Evolutionary conservation across 2,888 invertebrate genomes (phyloP), one percentile per base, ranked within the genome.

Genomic region (Drosophila dives): DNA sequence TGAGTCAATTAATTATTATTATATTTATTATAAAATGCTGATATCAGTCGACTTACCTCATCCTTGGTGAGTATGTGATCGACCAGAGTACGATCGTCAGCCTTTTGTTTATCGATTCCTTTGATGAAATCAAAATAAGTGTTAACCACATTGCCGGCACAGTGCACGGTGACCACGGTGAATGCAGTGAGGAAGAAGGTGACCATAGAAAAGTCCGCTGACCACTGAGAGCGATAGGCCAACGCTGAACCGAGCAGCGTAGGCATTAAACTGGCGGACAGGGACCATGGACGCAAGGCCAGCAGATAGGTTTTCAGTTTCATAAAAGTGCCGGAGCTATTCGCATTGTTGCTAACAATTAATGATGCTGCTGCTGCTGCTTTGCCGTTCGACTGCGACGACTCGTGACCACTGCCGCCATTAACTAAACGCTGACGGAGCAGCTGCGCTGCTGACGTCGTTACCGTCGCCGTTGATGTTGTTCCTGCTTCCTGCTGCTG

Each of bases 131-230:
- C 99, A 92, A 97, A 99, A 92, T 98, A 99, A 0, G 99, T 99
- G 93, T 99, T 99, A 32, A 99, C 98, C 48, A 99, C 96, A 93
- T 99, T 99, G 61, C 98, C 99, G 72, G 99, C 99, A 72, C 98
- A 98, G 92, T 99, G 99, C 4, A 99, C 99, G 1, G 97, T 97
- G 70, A 98, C 94, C 29, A 98, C 96, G 4, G 98, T 98, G 84
- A 97, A 95, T 58, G 97, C 94, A 3, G 98, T 98, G 17, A 98
- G 94, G 51, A 98, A 89, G 79, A 98, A 95, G 0, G 96, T 95
- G 71, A 96, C 93, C 94, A 96, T 95, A 91, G 96, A 97, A 93
- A 98, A 98, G 74, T 96, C 95, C 38, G 94, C 94, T 33, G 95
- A 94, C 81, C 96, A 96, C 26, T 96, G 95, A 67, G 96, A 94